Base-by-base conservation (phyloP, 1,140 invertebrate species). In the Caenorhabditis brenneri region DNA sequence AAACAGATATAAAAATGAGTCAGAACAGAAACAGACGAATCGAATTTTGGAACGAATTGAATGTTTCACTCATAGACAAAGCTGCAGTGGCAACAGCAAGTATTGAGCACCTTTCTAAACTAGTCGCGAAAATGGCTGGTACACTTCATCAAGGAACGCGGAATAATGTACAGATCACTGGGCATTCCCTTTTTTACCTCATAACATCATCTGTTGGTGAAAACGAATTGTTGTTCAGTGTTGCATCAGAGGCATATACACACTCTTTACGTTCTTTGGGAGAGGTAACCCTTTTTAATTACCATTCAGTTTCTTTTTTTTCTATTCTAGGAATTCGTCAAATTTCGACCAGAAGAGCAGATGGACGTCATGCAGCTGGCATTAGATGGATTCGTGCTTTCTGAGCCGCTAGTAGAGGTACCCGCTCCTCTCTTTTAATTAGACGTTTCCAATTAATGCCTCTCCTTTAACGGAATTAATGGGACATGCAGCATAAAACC, bases 321-420 rank as follows among this genome's bases (percentile, higher is more conserved):
- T 55, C 22, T 22, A 51, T 51, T 80, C 12, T 55, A 84, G 55
- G 55, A 81, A 53, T 84, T 81, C 24, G 80, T 85, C 16, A 48
- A 60, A 22, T 46, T 49, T 27, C 84, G 65, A 3, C 46, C 84
- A 4, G 84, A 85, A 48, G 84, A 85, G 33, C 84, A 85, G 36
- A 53, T 85, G 22, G 84, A 36, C n/a, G 80, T 85, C 27, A 85
- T 85, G 84, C 51, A 80, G 19, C 33, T 81, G 46, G 84, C 82
- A 29, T 39, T 85, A 22, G 42, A 85, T 81, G 84, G 84, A 69
- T 85, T 85, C 36, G 80, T 85, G 10, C 79, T 85, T 46, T 85
- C 84, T 27, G 79, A 81, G 9, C 80, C 84, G 15, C 39, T 85
- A 16, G 78, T 81, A 16, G 84, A 85, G 51, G 82, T n/a, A 9